These are phyloP conservation scores for Octomys mimax DNA, from an alignment of 2,797 vertebrate species.

Conservation along the genomic window DNA sequence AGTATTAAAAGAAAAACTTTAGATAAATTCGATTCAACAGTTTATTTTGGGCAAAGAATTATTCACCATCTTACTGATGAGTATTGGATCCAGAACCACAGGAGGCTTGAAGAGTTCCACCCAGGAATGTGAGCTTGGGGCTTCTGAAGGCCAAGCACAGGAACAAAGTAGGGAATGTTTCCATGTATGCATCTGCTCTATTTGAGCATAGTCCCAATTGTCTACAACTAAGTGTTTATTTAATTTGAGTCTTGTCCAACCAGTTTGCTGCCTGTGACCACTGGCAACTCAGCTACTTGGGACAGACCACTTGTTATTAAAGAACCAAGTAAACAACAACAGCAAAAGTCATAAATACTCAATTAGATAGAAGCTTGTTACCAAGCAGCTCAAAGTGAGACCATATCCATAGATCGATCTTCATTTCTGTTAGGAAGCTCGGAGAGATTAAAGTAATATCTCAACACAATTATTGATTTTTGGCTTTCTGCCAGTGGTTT, in stretches of 20 bases:
- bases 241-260: background rate
- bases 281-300: background rate
- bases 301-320: background rate
- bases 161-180: background rate
- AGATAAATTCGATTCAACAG: background rate
- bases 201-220: background rate
- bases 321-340: background rate
- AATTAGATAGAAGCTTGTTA: background rate
- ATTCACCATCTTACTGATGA: background rate
- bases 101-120: background rate
- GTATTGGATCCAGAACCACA: background rate
- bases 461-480: background rate
- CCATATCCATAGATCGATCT: background rate
- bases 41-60: background rate
- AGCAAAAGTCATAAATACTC: background rate
- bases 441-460: background rate
- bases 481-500: background rate
- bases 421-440: background rate
- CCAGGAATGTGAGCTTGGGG: background rate
- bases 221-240: background rate
- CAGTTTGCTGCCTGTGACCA: background rate
- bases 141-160: background rate
- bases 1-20: background rate
- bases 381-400: background rate
- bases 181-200: no score